A percentile compares a stretch with the other conserved stretches of the same genome.
phyloP scores from a whole-genome alignment of 2,797 vertebrate species.

The Phalloptychus januarius region DNA sequence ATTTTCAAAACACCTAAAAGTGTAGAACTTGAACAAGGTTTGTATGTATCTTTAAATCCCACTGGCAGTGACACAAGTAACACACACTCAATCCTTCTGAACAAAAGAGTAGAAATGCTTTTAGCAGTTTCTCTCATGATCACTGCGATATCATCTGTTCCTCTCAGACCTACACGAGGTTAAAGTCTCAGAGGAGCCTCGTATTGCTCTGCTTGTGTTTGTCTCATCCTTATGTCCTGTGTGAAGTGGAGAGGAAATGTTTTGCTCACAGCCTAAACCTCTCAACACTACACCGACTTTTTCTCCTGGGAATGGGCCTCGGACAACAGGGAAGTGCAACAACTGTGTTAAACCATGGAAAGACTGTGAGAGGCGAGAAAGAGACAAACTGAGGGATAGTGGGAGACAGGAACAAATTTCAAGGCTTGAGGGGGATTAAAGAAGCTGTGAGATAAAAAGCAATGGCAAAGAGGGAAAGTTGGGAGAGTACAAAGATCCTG shows the following conservation, averaged over 20 bases:
- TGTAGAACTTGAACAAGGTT: not conserved
- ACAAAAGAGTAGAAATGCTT: slow-evolving; percentile 45
- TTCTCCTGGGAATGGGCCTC: slow-evolving; percentile 53
- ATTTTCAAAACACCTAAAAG: not conserved
- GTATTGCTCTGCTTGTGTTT: slow-evolving; percentile 64
- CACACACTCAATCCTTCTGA: slow-evolving; percentile 7
- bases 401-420: slow-evolving; percentile 40
- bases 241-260: slow-evolving; percentile 77
- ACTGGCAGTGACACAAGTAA: not conserved
- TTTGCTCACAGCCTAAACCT: slow-evolving; percentile 54
- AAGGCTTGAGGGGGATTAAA: slow-evolving; percentile 24
- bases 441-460: slow-evolving; percentile 12
- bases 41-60: not conserved
- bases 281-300: slow-evolving; percentile 47
- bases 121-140: slow-evolving; percentile 50
- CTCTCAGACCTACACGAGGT: slow-evolving; percentile 34
- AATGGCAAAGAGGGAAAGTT: not conserved
- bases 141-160: slow-evolving; percentile 56
- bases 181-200: slow-evolving; percentile 52
- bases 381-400: slow-evolving; percentile 38
- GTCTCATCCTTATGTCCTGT: slow-evolving; percentile 63
- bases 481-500: slow-evolving; percentile 4
- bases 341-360: slow-evolving; percentile 31
- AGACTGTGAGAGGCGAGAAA: slow-evolving; percentile 27
- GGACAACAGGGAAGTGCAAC: slow-evolving; percentile 37